Evolutionary conservation across 1,140 invertebrate genomes (phyloP), one percentile per base, ranked within the genome.

Genomic region (Drosophila fuyamai): DNA sequence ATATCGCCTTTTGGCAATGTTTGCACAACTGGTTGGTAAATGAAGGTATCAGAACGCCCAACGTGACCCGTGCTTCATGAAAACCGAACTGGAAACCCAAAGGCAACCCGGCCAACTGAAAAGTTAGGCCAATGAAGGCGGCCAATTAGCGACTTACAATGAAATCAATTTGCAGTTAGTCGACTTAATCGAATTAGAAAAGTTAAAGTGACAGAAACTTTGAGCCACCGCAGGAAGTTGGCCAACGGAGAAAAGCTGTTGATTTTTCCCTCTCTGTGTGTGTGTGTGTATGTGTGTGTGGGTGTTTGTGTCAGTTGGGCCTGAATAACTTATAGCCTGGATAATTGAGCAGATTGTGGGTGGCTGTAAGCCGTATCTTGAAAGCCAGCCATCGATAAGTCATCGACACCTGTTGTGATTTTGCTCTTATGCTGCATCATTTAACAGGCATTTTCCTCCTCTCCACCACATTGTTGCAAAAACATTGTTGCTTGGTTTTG

Each of bases 91-190:
- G 23, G n/a, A 40, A 29, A 57, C 13, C 27, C 40, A 23, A 32
- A 16, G 18, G 32, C 38, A n/a, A 32, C 41, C 12, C 32, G 18
- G 35, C 35, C 23, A 57, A 32, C 61, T 66, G 41, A 59, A 76
- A 84, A 84, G 60, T 84, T 83, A 27, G 60, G 54, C 44, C 51
- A 70, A 62, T 65, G 41, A 73, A 71, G 65, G 50, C 72, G 57
- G 66, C 57, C 81, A 84, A 84, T 84, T 85, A 84, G 76, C 72
- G 76, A 65, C 81, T 85, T 72, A 77, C 81, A 85, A 85, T 81
- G 62, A 73, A 85, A 85, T 84, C 81, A 84, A 84, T 85, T 85
- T 77, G 62, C 72, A 85, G 81, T 85, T 81, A 85, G 77, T 50
- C 81, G 43, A 77, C 65, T 85, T 85, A 84, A 84, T 85, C 81